Conservation (phyloP, 2,888 invertebrate genomes). For the Chrysodeixis includens region DNA sequence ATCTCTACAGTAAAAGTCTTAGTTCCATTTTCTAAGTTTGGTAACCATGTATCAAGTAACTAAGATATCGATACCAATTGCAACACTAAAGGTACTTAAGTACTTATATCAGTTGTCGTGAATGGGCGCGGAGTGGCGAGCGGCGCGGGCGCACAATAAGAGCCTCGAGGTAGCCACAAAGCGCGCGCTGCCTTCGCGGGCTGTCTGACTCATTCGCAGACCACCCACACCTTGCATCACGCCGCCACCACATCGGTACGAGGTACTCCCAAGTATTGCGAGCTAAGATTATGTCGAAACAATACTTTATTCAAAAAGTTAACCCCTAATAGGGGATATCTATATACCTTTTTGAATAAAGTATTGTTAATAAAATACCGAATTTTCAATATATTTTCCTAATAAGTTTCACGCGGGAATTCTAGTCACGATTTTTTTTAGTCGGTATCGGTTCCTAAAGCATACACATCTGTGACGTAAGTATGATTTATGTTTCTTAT, state of each 20-base stretch:
- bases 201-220: constrained; percentile 56
- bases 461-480: no score
- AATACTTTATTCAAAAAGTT: no score
- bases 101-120: constrained; percentile 56
- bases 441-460: no score
- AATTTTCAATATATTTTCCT: no score
- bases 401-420: no score
- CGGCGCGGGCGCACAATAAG: constrained; percentile 63
- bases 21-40: background rate
- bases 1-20: background rate
- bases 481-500: background rate
- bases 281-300: constrained; percentile 34
- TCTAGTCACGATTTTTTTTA: no score
- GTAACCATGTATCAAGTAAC: background rate
- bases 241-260: constrained; percentile 32
- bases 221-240: constrained; percentile 64
- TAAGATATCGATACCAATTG: constrained; percentile 36
- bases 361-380: no score
- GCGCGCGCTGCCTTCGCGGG: constrained; percentile 44
- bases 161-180: constrained; percentile 59
- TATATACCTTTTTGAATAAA: no score
- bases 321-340: no score
- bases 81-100: constrained; percentile 45
- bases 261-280: constrained; percentile 36
- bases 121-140: constrained; percentile 66